Base-by-base conservation (phyloP, 1,140 invertebrate species). In the Oryctes rhinoceros region DNA sequence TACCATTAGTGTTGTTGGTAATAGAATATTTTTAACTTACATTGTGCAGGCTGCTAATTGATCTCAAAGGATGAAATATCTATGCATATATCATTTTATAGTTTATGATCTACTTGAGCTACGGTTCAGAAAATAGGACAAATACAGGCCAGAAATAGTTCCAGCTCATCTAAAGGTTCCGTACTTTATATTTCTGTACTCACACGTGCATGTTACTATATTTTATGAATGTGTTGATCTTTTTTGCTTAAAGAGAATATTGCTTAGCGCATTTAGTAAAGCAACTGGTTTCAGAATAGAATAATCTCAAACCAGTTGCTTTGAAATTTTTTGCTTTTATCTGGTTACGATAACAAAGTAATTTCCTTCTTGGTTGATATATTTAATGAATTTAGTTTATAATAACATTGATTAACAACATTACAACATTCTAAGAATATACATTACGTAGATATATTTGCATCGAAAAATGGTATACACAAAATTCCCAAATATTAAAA, bases 41-140 rank as follows among this genome's bases (percentile, higher is more conserved):
- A 6, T 59, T n/a, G 15, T 59, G n/a, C 13, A 59, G 15, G 53
- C 53, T 59, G 18, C 18, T 59, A 59, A 59, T 18, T 59, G 53
- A 59, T 18, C 53, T 59, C 18, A 59, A 59, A 59, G 53, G 53
- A 59, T 59, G 18, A 59, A 59, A 59, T 59, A 59, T 59, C 53
- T 59, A 59, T 59, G 18, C 53, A 0, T 59, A 59, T 59, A 59
- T 59, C 53, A 59, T 59, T 59, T 59, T 59, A 59, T 59, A 18
- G 53, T 59, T 59, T 59, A 59, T 59, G 53, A 59, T 59, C 53
- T 59, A 59, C 53, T 59, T 59, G 53, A 59, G 53, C 53, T 18
- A 18, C n/a, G 53, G 11, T 18, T 59, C 18, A 59, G 53, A 59
- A 59, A 59, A 59, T 59, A 59, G 53, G 53, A 59, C 53, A 59